Evolutionary conservation across 1,140 invertebrate genomes (phyloP).

Genomic region (Drosophila santomea): DNA sequence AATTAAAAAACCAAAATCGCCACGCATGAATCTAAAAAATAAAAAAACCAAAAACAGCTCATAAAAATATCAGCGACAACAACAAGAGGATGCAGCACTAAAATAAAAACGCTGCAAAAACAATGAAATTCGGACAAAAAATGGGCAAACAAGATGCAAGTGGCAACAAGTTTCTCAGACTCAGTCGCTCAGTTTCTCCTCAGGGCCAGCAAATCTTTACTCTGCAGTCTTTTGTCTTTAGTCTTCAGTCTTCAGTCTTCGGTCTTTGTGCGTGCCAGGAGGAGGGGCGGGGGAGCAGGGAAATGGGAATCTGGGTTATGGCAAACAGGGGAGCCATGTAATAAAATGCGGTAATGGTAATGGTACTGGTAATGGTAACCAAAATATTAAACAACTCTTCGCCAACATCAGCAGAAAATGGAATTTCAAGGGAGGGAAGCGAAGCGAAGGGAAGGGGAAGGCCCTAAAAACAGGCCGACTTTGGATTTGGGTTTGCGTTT

Average conservation of each 20-base stretch:
- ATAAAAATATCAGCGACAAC: constrained; percentile 16
- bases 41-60: constrained; percentile 23
- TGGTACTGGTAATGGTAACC: constrained; percentile 43
- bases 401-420: constrained; percentile 37
- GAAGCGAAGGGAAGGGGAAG: neutral
- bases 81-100: constrained; percentile 44
- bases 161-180: constrained; percentile 44
- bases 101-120: constrained; percentile 39
- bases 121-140: constrained; percentile 9
- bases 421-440: neutral
- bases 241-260: neutral
- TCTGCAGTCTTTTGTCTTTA: neutral
- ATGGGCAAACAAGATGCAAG: constrained; percentile 35
- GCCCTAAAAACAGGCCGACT: constrained; percentile 43
- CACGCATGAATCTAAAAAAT: constrained; percentile 52
- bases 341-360: constrained; percentile 50
- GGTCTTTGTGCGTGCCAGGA: constrained; percentile 11
- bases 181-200: constrained; percentile 3
- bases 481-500: constrained; percentile 24
- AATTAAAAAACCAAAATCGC: constrained; percentile 68
- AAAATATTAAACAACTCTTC: constrained; percentile 42
- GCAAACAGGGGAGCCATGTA: constrained; percentile 52
- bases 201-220: constrained; percentile 19
- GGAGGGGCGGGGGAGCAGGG: neutral
- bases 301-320: constrained; percentile 47